Conservation (phyloP, 92 coral and sea anemone genomes). For the Ricordea florida region DNA sequence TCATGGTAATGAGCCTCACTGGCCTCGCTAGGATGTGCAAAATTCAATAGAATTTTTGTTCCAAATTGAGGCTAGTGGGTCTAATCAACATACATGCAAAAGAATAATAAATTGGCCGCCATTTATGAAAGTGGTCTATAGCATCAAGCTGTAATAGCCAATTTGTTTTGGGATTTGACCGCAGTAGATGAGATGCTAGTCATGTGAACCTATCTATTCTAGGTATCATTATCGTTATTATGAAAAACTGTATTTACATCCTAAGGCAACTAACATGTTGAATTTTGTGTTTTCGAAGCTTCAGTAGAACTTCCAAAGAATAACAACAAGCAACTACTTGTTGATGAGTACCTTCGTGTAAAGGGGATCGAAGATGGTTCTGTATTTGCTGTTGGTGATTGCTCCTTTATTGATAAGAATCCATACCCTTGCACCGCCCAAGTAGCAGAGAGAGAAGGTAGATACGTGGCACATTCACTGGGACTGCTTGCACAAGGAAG, state of each 20-base stretch:
- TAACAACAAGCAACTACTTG: conserved; percentile 78
- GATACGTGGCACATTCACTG: conserved; percentile 83
- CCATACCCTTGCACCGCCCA: conserved; percentile 97
- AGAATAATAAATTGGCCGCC: too few relatives aligned
- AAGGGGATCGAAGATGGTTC: conserved; percentile 72
- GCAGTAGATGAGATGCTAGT: too few relatives aligned
- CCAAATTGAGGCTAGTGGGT: too few relatives aligned
- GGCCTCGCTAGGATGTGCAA: too few relatives aligned
- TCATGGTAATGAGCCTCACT: too few relatives aligned
- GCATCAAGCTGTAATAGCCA: too few relatives aligned
- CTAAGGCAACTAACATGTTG: too few relatives aligned
- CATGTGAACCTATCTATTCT: not conserved
- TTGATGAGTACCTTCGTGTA: conserved; percentile 72
- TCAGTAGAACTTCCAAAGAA: conserved; percentile 86
- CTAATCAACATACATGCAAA: too few relatives aligned
- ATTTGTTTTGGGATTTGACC: too few relatives aligned
- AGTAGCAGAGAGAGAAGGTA: conserved; percentile 94
- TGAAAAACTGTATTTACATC: not conserved
- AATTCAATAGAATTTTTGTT: too few relatives aligned
- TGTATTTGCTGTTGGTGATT: conserved; percentile 91
- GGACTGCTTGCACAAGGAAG: conserved; percentile 65
- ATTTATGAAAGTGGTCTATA: too few relatives aligned
- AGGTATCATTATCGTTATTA: too few relatives aligned
- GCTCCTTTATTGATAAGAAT: conserved; percentile 76
- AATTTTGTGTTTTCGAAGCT: conserved; percentile 49